Conservation (phyloP, 2,888 invertebrate genomes). For the Parapristionchus giblindavisi region DNA sequence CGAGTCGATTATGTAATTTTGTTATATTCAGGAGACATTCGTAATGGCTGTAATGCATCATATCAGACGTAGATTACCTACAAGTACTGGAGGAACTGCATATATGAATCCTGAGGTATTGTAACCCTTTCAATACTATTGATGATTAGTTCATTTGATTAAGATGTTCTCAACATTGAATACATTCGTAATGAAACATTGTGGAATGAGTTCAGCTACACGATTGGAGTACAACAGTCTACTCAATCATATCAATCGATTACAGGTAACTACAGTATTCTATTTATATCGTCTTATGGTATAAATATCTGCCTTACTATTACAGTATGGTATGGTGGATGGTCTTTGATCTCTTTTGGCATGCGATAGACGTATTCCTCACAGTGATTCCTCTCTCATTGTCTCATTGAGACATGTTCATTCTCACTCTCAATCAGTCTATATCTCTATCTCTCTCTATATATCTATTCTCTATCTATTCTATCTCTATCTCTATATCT, state of each 20-base stretch:
- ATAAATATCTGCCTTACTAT: background rate
- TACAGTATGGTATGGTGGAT: no score
- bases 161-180: conserved; percentile 28
- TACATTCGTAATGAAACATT: conserved; percentile 6
- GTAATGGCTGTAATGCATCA: conserved; percentile 50
- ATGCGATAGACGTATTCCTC: conserved; percentile 32
- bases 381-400: conserved; percentile 25
- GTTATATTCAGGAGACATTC: conserved; percentile 48
- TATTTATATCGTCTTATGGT: background rate
- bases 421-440: background rate
- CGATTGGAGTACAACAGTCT: conserved; percentile 32
- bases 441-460: background rate
- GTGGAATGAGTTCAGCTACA: background rate
- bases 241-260: conserved; percentile 19
- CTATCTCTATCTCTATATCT: conserved; percentile 7
- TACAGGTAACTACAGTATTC: no score
- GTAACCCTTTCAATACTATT: no score
- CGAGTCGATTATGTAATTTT: background rate
- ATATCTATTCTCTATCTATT: conserved; percentile 3
- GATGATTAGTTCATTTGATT: background rate
- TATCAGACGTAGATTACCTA: conserved; percentile 46
- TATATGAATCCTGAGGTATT: conserved; percentile 30
- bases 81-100: background rate
- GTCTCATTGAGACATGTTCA: conserved; percentile 4
- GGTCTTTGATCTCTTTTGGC: background rate